Evolutionary conservation across 2,113 vertebrate species (phyloP), one percentile per base, ranked within the genome.

Genomic region (Cathartes aura): DNA sequence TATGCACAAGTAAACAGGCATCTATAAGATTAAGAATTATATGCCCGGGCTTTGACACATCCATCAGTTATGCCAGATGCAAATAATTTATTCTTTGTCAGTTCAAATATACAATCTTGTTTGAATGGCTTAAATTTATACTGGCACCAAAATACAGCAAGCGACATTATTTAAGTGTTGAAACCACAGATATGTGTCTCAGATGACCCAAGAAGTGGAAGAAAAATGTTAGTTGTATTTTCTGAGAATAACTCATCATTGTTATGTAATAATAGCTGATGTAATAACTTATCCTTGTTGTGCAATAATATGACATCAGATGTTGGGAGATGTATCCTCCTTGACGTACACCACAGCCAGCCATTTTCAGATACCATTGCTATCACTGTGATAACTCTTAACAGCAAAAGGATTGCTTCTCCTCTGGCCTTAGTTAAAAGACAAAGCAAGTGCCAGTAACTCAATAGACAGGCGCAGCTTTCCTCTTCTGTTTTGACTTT

Each of bases 71-170:
- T 98, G 98, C 98, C 98, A 98, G 98, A 98, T 98, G 98, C 96
- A 98, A 98, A 98, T 98, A 97, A 98, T 98, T 98, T 98, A 98
- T 97, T 98, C 97, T 98, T 97, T 98, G 98, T 98, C 98, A 97
- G 97, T 98, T 98, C 98, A 98, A 98, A 98, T 96, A 96, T 86
- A 93, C 97, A 91, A 48, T 94, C 96, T 92, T 95, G 94, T 98
- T 98, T 98, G 97, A 97, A 98, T 97, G 97, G 96, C 92, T 98
- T 94, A 97, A 98, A 98, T 98, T 98, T 98, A 98, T 93, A 94
- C 97, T 98, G 98, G 98, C 98, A 98, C 97, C 96, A 96, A 97
- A 95, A 96, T 12, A 74, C 53, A 94, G 95, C 93, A 42, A 72
- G 93, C 6, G 59, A 45, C 84, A 93, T 97, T 98, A 97, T 95